Percentiles rank a stretch among this genome's conserved stretches.
These are phyloP conservation scores for Agrenia bidenticulata DNA, from an alignment of 2,888 invertebrate species.

Conservation along the genomic window DNA sequence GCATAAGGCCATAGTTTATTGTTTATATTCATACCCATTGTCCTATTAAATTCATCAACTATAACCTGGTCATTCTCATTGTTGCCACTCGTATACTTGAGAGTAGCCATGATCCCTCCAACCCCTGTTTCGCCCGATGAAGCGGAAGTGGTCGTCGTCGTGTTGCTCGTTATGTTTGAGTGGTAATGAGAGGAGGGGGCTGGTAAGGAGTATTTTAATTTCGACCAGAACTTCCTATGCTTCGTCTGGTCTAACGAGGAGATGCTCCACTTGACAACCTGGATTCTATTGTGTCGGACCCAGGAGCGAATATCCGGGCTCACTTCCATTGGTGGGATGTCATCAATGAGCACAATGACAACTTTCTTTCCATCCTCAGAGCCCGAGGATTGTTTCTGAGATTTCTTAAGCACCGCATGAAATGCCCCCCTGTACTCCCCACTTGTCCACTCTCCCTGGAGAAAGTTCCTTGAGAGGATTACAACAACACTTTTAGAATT, in stretches of 20 bases:
- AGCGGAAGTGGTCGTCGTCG: conserved; percentile 51
- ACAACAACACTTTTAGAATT: conserved; percentile 59
- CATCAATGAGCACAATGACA: conserved; percentile 62
- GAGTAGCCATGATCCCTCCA: conserved; percentile 38
- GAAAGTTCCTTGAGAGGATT: conserved; percentile 59
- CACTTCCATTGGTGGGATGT: conserved; percentile 70
- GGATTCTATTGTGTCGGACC: conserved; percentile 57
- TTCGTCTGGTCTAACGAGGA: conserved; percentile 56
- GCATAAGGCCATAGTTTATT: conserved; percentile 37
- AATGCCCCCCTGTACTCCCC: conserved; percentile 64
- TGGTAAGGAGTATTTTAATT: conserved; percentile 57
- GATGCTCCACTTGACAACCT: conserved; percentile 60
- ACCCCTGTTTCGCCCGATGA: conserved; percentile 32
- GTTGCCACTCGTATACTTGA: conserved; percentile 34
- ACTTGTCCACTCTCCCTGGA: conserved; percentile 60
- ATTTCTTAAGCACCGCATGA: conserved; percentile 43
- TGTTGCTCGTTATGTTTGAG: conserved; percentile 51
- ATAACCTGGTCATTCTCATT: conserved; percentile 37
- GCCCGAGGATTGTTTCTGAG: conserved; percentile 18
- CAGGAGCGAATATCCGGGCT: conserved; percentile 67
- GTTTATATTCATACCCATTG: conserved; percentile 26
- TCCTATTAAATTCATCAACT: conserved; percentile 37
- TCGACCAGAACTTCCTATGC: conserved; percentile 59
- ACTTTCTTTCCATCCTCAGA: conserved; percentile 59
- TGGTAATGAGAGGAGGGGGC: conserved; percentile 52